Percentiles rank a stretch among this genome's conserved stretches.
These are phyloP conservation scores for Andricus quercusramuli DNA, from an alignment of 2,888 invertebrate species.

Conservation along the genomic window DNA sequence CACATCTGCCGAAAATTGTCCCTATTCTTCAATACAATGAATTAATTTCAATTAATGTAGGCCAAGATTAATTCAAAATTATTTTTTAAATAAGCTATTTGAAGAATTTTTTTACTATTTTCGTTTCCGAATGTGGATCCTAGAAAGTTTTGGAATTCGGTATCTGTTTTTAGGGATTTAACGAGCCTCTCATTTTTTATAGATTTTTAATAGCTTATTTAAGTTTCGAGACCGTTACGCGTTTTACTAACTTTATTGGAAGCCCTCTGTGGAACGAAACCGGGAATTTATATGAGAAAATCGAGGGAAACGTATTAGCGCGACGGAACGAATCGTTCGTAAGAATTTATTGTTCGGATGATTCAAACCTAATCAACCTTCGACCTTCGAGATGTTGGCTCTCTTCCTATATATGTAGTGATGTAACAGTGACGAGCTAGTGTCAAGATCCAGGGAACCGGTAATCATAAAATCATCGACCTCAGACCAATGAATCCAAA, in stretches of 20 bases:
- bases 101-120: background rate
- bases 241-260: conserved; percentile 18
- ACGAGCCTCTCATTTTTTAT: background rate
- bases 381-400: conserved; percentile 48
- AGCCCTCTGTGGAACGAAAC: conserved; percentile 18
- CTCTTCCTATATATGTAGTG: conserved; percentile 41
- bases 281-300: conserved; percentile 39
- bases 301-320: conserved; percentile 46
- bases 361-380: conserved; percentile 57
- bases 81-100: background rate
- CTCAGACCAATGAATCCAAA: conserved; percentile 33
- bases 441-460: conserved; percentile 57
- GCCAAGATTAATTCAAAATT: background rate
- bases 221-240: conserved; percentile 2
- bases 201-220: background rate
- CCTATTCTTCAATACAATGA: background rate
- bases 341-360: conserved; percentile 55
- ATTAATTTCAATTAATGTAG: background rate
- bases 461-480: conserved; percentile 61
- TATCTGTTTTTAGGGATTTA: background rate
- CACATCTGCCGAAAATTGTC: background rate
- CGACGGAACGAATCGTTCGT: conserved; percentile 49
- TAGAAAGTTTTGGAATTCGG: background rate
- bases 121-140: background rate
- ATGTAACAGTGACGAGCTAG: conserved; percentile 50